Evolutionary conservation across 2,888 invertebrate species (phyloP), one percentile per base, ranked within the genome.

Genomic region (Volucella inflata): DNA sequence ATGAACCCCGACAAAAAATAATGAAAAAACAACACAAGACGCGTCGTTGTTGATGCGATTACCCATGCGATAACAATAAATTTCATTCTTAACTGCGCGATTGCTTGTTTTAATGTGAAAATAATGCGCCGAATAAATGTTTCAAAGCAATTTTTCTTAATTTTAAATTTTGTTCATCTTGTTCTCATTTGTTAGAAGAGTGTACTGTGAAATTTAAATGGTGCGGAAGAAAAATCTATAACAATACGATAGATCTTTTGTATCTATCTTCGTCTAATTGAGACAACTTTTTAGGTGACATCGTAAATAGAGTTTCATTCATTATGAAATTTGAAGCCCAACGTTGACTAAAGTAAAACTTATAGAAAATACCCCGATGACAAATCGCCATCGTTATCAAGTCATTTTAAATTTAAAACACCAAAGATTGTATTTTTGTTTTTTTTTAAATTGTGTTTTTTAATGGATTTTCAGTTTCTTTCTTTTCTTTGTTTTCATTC

Each of bases 61-160:
- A 71, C 71, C 65, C 64, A 70, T 75, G 70, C 65, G 59, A 67
- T 75, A 84, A 74, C 77, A 70, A 84, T 84, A 84, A 79, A 84
- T 84, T 84, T 38, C 48, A 60, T 38, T 71, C 79, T 84, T 67
- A 75, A 84, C 64, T 40, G 74, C 64, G 40, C 30, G 30, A 30
- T 14, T 30, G 57, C 53, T 75, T 70, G 74, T 78, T 78, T 83
- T 75, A 64, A 79, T 84, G 53, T 70, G 64, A 75, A 79, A 83
- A 74, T 75, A 83, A 78, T 83, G 78, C 68, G 55, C n/a, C 74
- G 70, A 65, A 65, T 75, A 84, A 84, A 79, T 75, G 72, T 62
- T 78, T 67, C 48, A 42, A 65, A 38, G 40, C 62, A 50, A 50
- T 44, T 21, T 10, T 44, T n/a, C 21, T n/a, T 2, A 36, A 12